A percentile compares a stretch with the other conserved stretches of the same genome.
Conservation (phyloP, 2,797 vertebrate species). For the Crypturellus tataupa region DNA sequence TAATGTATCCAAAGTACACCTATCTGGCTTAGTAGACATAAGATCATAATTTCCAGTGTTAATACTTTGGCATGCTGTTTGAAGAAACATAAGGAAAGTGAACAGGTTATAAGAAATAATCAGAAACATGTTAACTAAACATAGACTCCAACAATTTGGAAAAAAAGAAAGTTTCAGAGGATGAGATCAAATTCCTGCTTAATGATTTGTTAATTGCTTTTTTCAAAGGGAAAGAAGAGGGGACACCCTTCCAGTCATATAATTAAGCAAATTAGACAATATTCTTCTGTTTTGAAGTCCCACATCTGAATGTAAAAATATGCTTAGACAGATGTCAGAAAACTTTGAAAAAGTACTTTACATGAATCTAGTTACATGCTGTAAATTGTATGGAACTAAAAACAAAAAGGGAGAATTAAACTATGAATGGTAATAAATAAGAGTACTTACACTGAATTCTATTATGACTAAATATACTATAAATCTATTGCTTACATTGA, state of each 20-base stretch:
- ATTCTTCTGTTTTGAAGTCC: not conserved
- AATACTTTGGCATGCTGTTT: not conserved
- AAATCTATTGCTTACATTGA: conserved; percentile 42
- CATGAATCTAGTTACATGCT: not conserved
- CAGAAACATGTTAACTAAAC: not conserved
- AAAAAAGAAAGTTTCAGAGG: not conserved
- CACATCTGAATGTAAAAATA: conserved; percentile 23
- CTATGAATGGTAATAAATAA: conserved; percentile 45
- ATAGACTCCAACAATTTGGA: not conserved
- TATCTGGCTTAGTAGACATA: not conserved
- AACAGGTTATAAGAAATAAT: not conserved
- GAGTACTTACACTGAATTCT: conserved; percentile 41
- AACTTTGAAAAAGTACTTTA: not conserved
- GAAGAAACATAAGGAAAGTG: not conserved
- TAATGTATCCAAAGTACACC: not conserved
- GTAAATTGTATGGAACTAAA: not conserved
- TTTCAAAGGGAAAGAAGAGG: not conserved
- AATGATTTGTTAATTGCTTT: not conserved
- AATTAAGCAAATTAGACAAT: conserved; percentile 11
- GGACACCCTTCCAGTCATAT: not conserved
- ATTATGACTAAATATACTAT: conserved; percentile 35
- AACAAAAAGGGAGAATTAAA: conserved; percentile 10
- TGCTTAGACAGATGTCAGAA: conserved; percentile 2
- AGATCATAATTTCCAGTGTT: not conserved
- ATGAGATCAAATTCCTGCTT: not conserved